Conservation (phyloP, 2,113 vertebrate genomes). For the Procapra przewalskii region DNA sequence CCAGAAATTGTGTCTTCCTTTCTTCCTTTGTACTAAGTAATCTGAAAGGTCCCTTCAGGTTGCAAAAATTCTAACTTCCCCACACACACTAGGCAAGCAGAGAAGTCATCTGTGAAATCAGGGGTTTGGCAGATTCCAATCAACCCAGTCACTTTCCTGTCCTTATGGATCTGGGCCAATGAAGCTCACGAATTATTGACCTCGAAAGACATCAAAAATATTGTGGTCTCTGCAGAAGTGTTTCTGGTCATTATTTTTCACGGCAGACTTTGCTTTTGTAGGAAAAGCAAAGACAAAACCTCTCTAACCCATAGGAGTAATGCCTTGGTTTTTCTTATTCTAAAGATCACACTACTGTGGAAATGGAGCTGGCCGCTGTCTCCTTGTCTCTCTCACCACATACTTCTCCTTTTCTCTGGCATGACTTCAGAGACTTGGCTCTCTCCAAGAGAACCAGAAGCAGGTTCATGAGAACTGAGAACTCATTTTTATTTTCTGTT, state of each 20-base stretch:
- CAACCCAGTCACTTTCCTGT: neutral
- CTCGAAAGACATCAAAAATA: neutral
- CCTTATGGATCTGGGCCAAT: neutral
- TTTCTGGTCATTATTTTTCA: neutral
- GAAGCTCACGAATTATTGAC: neutral
- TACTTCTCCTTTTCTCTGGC: fast-evolving
- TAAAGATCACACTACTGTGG: neutral
- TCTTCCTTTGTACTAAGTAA: neutral
- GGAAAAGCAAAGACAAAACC: neutral
- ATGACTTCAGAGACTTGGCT: neutral
- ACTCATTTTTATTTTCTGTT: neutral
- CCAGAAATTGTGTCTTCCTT: neutral
- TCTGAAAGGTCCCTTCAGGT: neutral
- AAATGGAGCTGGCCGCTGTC: neutral
- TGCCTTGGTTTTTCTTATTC: neutral
- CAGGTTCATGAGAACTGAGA: constrained; percentile 16
- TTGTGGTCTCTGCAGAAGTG: neutral
- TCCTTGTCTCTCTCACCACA: neutral
- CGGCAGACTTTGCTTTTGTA: neutral
- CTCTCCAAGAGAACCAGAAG: constrained; percentile 11
- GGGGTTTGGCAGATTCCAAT: neutral
- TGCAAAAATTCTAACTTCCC: neutral
- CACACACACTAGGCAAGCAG: neutral
- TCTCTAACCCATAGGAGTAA: neutral
- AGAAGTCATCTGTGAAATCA: neutral